Base-by-base conservation (phyloP, 2,113 vertebrate species). In the Porphyrio hochstetteri region DNA sequence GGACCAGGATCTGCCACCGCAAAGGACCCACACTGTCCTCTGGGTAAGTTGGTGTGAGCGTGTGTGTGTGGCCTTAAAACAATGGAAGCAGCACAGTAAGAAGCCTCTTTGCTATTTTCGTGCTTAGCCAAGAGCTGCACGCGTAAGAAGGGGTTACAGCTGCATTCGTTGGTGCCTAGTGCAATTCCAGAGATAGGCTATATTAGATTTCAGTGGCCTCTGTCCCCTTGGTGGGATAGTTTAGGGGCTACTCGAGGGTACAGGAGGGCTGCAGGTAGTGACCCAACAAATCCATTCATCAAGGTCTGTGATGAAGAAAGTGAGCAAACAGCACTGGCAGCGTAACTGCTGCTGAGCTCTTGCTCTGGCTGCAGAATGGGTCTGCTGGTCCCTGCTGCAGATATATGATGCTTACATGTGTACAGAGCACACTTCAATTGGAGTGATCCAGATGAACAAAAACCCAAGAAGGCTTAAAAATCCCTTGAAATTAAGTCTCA, bases 91-190 rank as follows among this genome's bases (percentile, higher is more conserved):
- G 75, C 23, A 46, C 29, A 52, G 33, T 36, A 55, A 74, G 87
- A 92, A 84, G 18, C 38, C 71, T 36, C 3, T 33, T 71, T 80
- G 63, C 23, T 17, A 72, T 53, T 80, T 68, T 63, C 0, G 0
- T 64, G 53, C 31, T 81, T 74, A 84, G 25, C 44, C 0, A 2
- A 84, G 53, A 65, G 27, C n/a, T 70, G 70, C 18, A 25, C 21
- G 10, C 6, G 0, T 19, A 61, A 63, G 2, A 60, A 60, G 4
- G 48, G 23, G 61, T 69, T 80, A 53, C 0, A 0, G 29, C 10
- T 50, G 57, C 72, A 46, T 75, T 92, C 7, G 1, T 12, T 69
- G 36, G 33, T 57, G 35, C 28, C 63, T 57, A 25, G 44, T 9
- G 59, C 1, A 4, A 82, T 70, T 82, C 40, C 38, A 91, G 36